phyloP scores from a whole-genome alignment of 2,888 invertebrate species.

The Disparrhopalites patrizii region DNA sequence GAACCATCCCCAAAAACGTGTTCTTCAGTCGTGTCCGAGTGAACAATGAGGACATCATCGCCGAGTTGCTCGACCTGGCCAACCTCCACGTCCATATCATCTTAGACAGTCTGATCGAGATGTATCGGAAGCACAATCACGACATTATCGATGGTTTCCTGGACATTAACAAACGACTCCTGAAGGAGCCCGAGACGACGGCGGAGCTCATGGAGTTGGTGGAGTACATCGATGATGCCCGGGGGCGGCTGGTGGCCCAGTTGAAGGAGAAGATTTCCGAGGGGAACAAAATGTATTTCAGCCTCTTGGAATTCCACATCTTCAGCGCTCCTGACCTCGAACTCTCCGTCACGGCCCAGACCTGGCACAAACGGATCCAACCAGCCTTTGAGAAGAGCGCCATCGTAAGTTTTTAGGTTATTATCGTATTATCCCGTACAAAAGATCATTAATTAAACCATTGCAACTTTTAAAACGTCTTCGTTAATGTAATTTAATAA shows the following conservation, averaged over 20 bases:
- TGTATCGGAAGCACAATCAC: conserved; percentile 34
- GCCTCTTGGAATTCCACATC: conserved; percentile 71
- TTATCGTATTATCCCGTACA: conserved; percentile 25
- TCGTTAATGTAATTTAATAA: not conserved
- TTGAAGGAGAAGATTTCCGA: conserved; percentile 67
- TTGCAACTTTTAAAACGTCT: conserved; percentile 1
- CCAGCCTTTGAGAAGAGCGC: conserved; percentile 78
- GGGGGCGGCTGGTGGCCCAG: conserved; percentile 65
- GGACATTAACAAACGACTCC: conserved; percentile 63
- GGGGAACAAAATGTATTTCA: conserved; percentile 63
- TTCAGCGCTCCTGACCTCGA: conserved; percentile 70
- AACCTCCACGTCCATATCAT: conserved; percentile 35
- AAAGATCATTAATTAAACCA: not conserved
- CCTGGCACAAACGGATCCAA: conserved; percentile 76
- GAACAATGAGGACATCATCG: conserved; percentile 44
- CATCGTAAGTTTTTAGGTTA: conserved; percentile 50
- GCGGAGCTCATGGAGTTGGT: conserved; percentile 77
- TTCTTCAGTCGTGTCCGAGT: conserved; percentile 37
- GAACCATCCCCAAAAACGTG: conserved; percentile 42
- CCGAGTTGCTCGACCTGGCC: conserved; percentile 36
- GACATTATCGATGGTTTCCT: conserved; percentile 62
- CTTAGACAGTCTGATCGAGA: conserved; percentile 24
- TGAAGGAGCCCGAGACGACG: conserved; percentile 70
- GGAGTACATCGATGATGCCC: conserved; percentile 73
- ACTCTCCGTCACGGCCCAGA: conserved; percentile 74